Evolutionary conservation across 2,888 invertebrate species (phyloP), one percentile per base, ranked within the genome.

Genomic region (Sclerodermus sp.): DNA sequence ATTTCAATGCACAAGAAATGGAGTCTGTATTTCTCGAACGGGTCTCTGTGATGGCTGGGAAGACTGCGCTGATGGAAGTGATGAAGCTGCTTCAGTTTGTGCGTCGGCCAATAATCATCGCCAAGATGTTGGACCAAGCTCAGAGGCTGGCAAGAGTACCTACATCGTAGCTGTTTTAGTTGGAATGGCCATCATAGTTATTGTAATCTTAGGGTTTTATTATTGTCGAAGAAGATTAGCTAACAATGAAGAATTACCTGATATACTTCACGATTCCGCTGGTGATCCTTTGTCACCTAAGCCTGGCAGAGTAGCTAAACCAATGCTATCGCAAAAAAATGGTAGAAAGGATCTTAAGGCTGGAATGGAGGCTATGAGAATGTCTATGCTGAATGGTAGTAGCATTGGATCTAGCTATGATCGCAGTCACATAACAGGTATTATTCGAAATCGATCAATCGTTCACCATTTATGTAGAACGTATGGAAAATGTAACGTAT

Each of bases 31-130:
- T 15, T 82, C 89, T 0, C 79, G 84, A 1, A 79, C 82, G 0
- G 77, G 84, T 6, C 79, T 91, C 1, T 93, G 93, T 67, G 91
- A 93, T 76, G 87, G 88, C 0, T 86, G 84, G 76, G 84, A 84
- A 9, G 86, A 93, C 71, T 93, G 93, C 72, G 85, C 85, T 1
- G 91, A 93, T 78, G 90, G 90, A 1, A 85, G 88, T 0, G 93
- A 93, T 73, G 93, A 93, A 74, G 80, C 84, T 5, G 82, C 84
- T 1, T 82, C 86, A 1, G 83, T 84, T 2, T 90, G 90, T 66
- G 79, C 81, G 1, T 67, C 71, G 1, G 62, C 67, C 3, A 71
- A 68, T 38, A 72, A 79, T 49, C 79, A 78, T n/a, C 77, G 80
- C 6, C 80, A 81, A 42, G 55, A 81, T 70, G 49, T 58, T 45